Evolutionary conservation across 1,140 invertebrate genomes (phyloP).

Genomic region (Campoletis sonorensis): DNA sequence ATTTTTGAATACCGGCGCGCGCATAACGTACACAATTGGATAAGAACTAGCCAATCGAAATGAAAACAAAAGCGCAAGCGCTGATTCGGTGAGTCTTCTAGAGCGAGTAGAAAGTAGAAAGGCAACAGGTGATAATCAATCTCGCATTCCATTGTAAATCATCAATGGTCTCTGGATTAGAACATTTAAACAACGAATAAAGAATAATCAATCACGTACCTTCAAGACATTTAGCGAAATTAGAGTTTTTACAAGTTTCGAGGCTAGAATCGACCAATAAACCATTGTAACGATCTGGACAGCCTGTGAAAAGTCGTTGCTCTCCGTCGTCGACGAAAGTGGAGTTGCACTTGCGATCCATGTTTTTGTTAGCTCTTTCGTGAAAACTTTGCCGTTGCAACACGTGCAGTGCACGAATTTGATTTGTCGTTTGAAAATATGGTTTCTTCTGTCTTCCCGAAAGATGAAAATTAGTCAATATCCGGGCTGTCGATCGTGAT

Average conservation of each 20-base stretch:
- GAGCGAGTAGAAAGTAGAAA: too few species aligned
- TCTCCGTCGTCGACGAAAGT: background rate
- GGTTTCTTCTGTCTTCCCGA: background rate
- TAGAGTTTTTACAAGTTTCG: constrained; percentile 76
- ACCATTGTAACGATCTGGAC: constrained; percentile 82
- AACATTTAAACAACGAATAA: background rate
- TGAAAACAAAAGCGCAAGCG: too few species aligned
- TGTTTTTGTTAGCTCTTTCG: background rate
- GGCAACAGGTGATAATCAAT: too few species aligned
- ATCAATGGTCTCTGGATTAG: too few species aligned
- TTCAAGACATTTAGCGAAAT: constrained; percentile 78
- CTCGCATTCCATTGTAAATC: too few species aligned
- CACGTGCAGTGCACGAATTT: background rate
- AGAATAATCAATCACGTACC: constrained; percentile 71
- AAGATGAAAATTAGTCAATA: background rate
- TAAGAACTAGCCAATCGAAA: too few species aligned
- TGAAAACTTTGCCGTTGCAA: background rate
- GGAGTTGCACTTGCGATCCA: background rate
- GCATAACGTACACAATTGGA: too few species aligned
- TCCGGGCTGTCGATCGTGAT: background rate
- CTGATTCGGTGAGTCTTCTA: too few species aligned
- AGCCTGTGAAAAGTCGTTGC: constrained; percentile 76
- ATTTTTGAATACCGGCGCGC: too few species aligned
- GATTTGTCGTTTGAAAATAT: background rate
- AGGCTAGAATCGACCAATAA: constrained; percentile 81